Evolutionary conservation across 2,888 invertebrate species (phyloP).

Genomic region (Dasypolia templi): DNA sequence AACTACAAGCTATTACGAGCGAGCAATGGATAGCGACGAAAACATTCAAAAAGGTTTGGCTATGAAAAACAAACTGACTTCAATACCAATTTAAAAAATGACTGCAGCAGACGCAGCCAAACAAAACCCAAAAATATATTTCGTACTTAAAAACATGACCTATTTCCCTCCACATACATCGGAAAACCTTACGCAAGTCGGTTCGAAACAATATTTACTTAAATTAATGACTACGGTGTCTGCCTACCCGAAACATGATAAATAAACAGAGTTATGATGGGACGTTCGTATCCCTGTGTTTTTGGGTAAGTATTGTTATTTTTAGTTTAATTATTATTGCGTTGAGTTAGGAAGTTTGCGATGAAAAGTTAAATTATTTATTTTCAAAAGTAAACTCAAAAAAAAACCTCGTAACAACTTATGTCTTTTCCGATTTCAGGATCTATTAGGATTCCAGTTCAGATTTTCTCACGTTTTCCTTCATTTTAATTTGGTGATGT

Average conservation of each 20-base stretch:
- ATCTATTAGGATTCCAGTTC: not conserved
- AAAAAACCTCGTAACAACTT: not conserved
- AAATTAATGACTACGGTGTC: conserved; percentile 37
- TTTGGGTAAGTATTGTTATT: conserved; percentile 16
- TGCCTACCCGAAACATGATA: conserved; percentile 15
- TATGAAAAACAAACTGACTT: not conserved
- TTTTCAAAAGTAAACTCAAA: not conserved
- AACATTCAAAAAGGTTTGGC: not conserved
- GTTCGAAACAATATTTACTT: conserved; percentile 31
- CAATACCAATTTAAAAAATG: not conserved
- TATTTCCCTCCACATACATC: conserved; percentile 8
- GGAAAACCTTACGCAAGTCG: conserved; percentile 7
- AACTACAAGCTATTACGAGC: too few relatives aligned
- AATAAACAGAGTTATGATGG: conserved; percentile 33
- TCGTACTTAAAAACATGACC: conserved; percentile 11
- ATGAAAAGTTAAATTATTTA: not conserved
- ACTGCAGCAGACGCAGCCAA: not conserved
- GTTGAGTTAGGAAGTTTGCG: not conserved
- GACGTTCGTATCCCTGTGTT: not conserved
- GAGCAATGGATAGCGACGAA: too few relatives aligned
- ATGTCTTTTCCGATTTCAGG: not conserved
- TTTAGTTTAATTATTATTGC: conserved; percentile 15
- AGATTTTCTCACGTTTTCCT: not conserved
- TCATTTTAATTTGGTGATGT: not conserved
- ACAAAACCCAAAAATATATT: conserved; percentile 1